Evolutionary conservation across 2,113 vertebrate species (phyloP), one percentile per base, ranked within the genome.

Genomic region (Amphiprion percula): DNA sequence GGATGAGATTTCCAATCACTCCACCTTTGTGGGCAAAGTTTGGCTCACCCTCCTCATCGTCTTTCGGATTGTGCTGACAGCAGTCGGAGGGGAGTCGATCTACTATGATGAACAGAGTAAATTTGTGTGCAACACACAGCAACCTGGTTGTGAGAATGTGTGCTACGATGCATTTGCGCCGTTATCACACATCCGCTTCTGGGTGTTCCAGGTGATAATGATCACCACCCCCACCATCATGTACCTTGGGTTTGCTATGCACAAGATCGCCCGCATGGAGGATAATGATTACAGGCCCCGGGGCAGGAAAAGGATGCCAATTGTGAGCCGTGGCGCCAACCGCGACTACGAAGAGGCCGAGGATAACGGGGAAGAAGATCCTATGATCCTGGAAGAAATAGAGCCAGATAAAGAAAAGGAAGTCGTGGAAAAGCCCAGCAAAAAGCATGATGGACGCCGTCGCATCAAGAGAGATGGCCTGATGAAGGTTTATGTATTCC

Each of bases 101-200:
- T 98, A 98, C 92, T 97, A 97, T 0, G 97, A 98, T 52, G 97
- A 98, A 89, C 97, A 98, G 95, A 97, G 96, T 85, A 97, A 97
- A 81, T 98, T 98, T 3, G 93, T 94, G 19, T 98, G 97, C 41
- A 98, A 97, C 93, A 98, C 97, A 0, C 91, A 95, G 68, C 97
- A 98, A 56, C 97, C 97, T 0, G 97, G 97, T 62, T 97, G 97
- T 0, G 97, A 98, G 91, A 98, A 98, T 0, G 97, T 98, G 23
- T 98, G 97, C 92, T 98, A 98, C 0, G 96, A 98, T 0, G 95
- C 94, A 0, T 97, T 97, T 0, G 97, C 97, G 0, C 97, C 97
- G 0, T 94, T 98, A 15, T 98, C 97, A 8, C 97, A 98, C 0
- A 95, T 97, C 39, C 95, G 96, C 24, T 98, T 97, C 90, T 98